Evolutionary conservation across 2,797 vertebrate genomes (phyloP), one percentile per base, ranked within the genome.

Genomic region (Poeciliopsis infans): DNA sequence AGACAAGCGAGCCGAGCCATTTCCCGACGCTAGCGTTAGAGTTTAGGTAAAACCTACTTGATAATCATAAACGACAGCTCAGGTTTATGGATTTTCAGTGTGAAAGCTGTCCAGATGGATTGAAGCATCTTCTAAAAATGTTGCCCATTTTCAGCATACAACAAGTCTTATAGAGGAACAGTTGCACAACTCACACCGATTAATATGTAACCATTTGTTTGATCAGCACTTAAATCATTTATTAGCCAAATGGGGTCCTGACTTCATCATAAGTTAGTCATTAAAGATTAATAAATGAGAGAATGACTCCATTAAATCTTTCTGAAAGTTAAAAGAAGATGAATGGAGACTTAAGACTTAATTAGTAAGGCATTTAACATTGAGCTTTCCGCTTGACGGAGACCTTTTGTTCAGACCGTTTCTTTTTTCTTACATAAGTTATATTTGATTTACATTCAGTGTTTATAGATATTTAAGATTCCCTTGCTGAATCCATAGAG

Each of bases 121-220:
- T 20, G 16, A 18, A 20, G 16, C 59, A 36, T 64, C 36, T 20
- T 20, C 8, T 43, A 11, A 69, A 69, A 69, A 7, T 25, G 5
- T 43, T 25, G 20, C 66, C 10, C 1, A 69, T 69, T 69, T 47
- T 71, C 41, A 72, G 20, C 31, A n/a, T 39, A n/a, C 8, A 61
- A 28, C 15, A 36, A 47, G 18, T 10, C 5, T 51, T 7, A 13
- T 51, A 46, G 16, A 31, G 6, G 7, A 76, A 28, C 28, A 71
- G 49, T 68, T 20, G 45, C 55, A 66, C 7, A 66, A n/a, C 41
- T 4, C 28, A 7, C 28, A 18, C 55, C 71, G 33, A 76, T 86
- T 83, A 80, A 89, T 80, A 59, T 43, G 81, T 83, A 86, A 84
- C 57, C 0, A 18, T 47, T 79, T 80, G 78, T 86, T 84, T 79